Evolutionary conservation across 2,888 invertebrate species (phyloP), one percentile per base, ranked within the genome.

Genomic region (Syrphus vitripennis): DNA sequence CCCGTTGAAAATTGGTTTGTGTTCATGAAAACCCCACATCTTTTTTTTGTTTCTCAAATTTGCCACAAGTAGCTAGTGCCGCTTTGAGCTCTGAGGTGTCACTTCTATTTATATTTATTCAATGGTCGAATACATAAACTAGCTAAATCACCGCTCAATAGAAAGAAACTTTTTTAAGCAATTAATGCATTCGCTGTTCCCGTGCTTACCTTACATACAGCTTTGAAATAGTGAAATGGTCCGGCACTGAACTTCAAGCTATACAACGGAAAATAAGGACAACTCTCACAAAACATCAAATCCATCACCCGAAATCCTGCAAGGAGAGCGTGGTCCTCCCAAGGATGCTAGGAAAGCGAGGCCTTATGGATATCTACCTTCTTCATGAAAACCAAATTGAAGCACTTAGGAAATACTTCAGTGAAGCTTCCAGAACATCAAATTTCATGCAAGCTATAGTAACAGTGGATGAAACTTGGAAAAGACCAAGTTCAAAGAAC

Each of bases 251-350:
- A 31, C 45, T 48, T 14, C 14, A n/a, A n/a, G n/a, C n/a, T n/a
- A n/a, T n/a, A n/a, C n/a, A 53, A 26, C 4, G 26, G 14, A 37
- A 37, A 53, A 55, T 69, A 19, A 55, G 69, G 53, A 69, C 69
- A 21, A 40, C 40, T 21, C 69, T 69, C 3, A 69, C 53, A 21
- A 53, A 40, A 40, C 10, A 40, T 9, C 14, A 53, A 40, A n/a
- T 40, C 9, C 69, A 53, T 16, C 69, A 53, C n/a, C 53, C 69
- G 7, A 69, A 69, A 53, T n/a, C 40, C 1, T 40, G 53, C 14
- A 26, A n/a, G 9, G 69, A 55, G 14, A 24, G 40, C 26, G 40
- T 70, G 40, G 26, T 40, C 12, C 37, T 53, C 12, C 69, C 69
- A 10, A 40, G 69, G 10, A 70, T 12, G 7, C 26, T 9, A 7